Base-by-base conservation (phyloP, 2,113 vertebrate species). In the Etheostoma spectabile region DNA sequence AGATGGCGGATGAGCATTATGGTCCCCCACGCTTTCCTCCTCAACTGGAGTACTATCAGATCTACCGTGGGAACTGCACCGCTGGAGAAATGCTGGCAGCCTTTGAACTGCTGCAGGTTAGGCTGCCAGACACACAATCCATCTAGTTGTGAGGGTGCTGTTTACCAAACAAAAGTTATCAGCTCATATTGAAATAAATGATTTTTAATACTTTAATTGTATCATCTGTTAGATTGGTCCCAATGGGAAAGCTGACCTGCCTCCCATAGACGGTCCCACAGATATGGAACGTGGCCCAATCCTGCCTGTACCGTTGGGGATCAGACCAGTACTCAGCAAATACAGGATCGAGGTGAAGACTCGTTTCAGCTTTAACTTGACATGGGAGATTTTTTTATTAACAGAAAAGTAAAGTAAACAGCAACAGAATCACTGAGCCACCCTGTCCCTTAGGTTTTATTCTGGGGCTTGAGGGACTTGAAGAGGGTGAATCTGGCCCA, bases 401-500 rank as follows among this genome's bases (percentile, higher is more conserved):
- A 6, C 10, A 30, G 12, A 19, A 53, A 70, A 45, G 8, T 38
- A 1, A 68, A 53, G 12, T 24, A 6, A 68, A 57, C 42, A 56
- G 15, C 21, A 16, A 10, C 21, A n/a, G 8, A 60, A 21, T 4
- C 3, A 24, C 0, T 8, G 65, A 5, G 11, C 8, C 13, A 33
- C 1, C 5, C 6, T n/a, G 11, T 13, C 56, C 30, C 61, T 46
- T 74, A 99, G 98, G 94, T 99, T 81, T 87, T 99, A 78, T 99
- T 99, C 86, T 99, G 98, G 98, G 98, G 98, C 14, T 93, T 99
- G 88, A 94, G 98, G 84, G 98, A 99, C 88, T 90, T 99, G 88
- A 99, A 99, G 94, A 95, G 98, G 22, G 96, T 99, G 87, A 99
- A 99, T 89, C 94, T 99, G 84, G 97, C 98, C 1, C 97, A 98